phyloP scores from a whole-genome alignment of 2,113 vertebrate genomes.

The Crotophaga sulcirostris region DNA sequence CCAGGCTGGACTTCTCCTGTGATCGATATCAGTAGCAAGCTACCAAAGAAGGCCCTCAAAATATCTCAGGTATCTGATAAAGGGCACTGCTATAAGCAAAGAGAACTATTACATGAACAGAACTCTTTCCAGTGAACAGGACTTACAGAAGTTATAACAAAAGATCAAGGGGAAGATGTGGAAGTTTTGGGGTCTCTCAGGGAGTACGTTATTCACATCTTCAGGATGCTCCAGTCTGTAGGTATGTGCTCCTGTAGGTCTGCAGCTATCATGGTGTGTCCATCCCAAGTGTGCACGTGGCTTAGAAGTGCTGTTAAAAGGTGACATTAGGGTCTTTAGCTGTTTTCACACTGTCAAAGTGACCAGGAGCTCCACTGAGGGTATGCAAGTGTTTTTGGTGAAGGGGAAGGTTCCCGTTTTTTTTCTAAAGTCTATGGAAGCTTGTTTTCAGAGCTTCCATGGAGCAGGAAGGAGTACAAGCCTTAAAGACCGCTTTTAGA shows the following conservation, averaged over 20 bases:
- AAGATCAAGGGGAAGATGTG: background rate
- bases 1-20: background rate
- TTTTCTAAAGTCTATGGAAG: background rate
- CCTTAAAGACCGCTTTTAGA: background rate
- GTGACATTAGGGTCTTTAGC: background rate
- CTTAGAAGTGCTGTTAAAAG: background rate
- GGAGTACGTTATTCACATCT: background rate
- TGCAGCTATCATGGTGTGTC: background rate
- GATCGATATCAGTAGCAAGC: background rate
- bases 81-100: background rate
- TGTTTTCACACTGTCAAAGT: background rate
- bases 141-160: background rate
- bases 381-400: background rate
- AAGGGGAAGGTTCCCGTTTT: background rate
- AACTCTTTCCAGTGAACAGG: background rate
- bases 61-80: background rate
- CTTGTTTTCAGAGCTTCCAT: background rate
- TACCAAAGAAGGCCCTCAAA: fast-evolving
- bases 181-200: background rate
- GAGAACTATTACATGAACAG: background rate
- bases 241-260: background rate
- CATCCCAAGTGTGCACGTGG: background rate
- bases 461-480: background rate
- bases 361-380: background rate
- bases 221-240: background rate